Evolutionary conservation across 2,113 vertebrate genomes (phyloP).

Genomic region (Atrichornis clamosus): DNA sequence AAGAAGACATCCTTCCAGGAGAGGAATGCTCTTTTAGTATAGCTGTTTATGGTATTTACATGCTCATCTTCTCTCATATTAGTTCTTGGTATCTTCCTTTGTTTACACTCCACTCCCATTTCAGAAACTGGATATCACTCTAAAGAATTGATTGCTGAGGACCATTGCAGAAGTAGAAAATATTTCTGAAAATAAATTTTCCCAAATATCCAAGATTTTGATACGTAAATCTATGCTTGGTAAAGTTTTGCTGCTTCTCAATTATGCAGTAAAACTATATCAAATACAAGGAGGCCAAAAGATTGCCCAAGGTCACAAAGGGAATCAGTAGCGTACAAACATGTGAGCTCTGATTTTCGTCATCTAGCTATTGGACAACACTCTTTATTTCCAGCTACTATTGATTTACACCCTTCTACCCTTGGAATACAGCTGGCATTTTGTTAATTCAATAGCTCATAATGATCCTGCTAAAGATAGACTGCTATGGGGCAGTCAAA

Average conservation of each 20-base stretch:
- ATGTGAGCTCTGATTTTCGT: constrained; percentile 46
- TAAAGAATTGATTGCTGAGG: not conserved
- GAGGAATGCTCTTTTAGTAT: not conserved
- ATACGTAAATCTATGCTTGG: not conserved
- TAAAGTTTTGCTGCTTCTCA: not conserved
- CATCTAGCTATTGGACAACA: constrained; percentile 29
- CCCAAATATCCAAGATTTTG: not conserved
- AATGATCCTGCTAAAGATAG: constrained; percentile 58
- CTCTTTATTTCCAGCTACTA: constrained; percentile 29
- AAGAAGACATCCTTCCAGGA: not conserved
- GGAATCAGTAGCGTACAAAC: constrained; percentile 11
- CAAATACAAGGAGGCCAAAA: not conserved
- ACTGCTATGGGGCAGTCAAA: not conserved
- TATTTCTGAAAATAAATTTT: not conserved
- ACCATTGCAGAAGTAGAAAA: not conserved
- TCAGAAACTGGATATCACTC: not conserved
- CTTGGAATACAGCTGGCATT: constrained; percentile 13
- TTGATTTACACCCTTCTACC: constrained; percentile 14
- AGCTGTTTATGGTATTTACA: not conserved
- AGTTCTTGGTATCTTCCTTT: not conserved
- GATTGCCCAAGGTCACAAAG: not conserved
- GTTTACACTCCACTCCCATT: not conserved
- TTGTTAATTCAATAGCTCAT: constrained; percentile 47
- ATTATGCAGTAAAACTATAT: not conserved
- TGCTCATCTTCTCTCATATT: not conserved